Conservation (phyloP, 2,888 invertebrate genomes). For the Dorcus hopei region DNA sequence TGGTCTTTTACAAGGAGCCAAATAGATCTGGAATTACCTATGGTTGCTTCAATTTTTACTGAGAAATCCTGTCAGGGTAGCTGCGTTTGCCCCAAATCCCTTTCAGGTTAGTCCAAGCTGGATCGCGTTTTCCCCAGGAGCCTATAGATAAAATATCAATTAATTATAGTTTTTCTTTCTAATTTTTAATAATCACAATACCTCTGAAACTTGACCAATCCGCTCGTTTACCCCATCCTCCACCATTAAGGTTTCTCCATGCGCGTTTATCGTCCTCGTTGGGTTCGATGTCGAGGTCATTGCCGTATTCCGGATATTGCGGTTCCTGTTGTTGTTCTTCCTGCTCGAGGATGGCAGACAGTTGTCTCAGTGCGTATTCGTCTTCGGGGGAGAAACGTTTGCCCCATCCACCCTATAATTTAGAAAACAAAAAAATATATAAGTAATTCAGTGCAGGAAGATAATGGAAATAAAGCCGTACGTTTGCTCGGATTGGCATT, state of each 20-base stretch:
- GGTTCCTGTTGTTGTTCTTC: constrained; percentile 26
- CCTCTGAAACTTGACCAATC: constrained; percentile 60
- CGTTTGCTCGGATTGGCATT: no score
- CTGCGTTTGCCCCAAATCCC: constrained; percentile 76
- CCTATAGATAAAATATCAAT: constrained; percentile 47
- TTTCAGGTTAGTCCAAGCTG: constrained; percentile 75
- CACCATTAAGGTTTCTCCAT: constrained; percentile 66
- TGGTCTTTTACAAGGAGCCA: no score
- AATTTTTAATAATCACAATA: constrained; percentile 24
- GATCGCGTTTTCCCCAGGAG: constrained; percentile 74
- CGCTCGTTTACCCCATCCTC: constrained; percentile 72
- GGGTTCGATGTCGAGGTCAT: constrained; percentile 31
- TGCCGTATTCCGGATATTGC: constrained; percentile 30
- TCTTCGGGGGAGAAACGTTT: constrained; percentile 45
- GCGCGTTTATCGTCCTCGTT: constrained; percentile 57
- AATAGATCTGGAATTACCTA: background rate
- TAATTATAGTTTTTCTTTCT: background rate
- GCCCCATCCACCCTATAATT: constrained; percentile 46
- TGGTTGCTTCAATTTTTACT: constrained; percentile 24
- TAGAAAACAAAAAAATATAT: constrained; percentile 4
- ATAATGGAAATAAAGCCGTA: constrained; percentile 8
- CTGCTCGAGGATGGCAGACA: constrained; percentile 37
- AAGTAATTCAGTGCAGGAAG: background rate
- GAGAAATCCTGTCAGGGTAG: constrained; percentile 34
- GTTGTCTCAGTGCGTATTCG: constrained; percentile 38